Conservation (phyloP, 2,888 invertebrate species). For the Ophonus ardosiacus region DNA sequence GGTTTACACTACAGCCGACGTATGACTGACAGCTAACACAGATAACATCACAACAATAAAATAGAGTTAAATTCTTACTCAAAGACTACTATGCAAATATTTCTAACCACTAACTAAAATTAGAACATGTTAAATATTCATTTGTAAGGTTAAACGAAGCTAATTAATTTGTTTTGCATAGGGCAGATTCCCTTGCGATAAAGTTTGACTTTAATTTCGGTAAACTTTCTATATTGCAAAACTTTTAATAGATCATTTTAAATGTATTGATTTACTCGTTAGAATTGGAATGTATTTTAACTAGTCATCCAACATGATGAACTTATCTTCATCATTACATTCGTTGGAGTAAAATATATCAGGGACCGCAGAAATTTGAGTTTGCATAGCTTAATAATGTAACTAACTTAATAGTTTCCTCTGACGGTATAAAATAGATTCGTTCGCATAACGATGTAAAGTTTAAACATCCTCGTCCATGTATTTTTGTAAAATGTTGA, state of each 20-base stretch:
- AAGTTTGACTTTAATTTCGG: background rate
- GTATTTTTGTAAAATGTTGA: too few species aligned
- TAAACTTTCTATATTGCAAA: background rate
- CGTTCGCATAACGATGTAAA: too few species aligned
- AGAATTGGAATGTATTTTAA: background rate
- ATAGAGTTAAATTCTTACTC: background rate
- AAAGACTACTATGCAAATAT: background rate
- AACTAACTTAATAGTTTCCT: too few species aligned
- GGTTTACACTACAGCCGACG: background rate
- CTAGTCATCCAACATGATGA: background rate
- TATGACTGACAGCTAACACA: background rate
- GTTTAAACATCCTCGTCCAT: too few species aligned
- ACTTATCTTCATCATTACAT: background rate
- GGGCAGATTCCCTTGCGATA: background rate
- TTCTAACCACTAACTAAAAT: background rate
- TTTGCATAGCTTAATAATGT: too few species aligned
- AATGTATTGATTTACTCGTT: background rate
- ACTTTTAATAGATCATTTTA: constrained; percentile 17
- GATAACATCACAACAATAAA: background rate
- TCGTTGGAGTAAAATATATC: too few species aligned
- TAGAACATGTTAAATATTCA: background rate
- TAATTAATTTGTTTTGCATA: background rate
- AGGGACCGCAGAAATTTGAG: too few species aligned
- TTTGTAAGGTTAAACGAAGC: background rate
- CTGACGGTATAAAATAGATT: too few species aligned